Evolutionary conservation across 2,113 vertebrate species (phyloP), one percentile per base, ranked within the genome.

Genomic region (Upupa epops): DNA sequence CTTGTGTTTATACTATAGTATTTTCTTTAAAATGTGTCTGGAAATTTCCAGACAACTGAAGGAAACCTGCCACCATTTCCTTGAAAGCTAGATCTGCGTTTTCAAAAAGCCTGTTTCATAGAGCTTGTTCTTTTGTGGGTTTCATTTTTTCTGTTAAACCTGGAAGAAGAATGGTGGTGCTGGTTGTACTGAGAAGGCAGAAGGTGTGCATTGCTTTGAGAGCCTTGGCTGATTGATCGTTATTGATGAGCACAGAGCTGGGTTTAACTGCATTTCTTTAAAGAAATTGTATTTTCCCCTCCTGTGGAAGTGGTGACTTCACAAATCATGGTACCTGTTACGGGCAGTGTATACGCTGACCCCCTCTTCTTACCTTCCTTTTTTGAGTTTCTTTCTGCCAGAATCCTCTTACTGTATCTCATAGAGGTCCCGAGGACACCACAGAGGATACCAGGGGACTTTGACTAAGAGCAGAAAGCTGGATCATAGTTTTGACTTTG

Each of bases 21-120:
- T 73, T 83, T 80, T 79, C 54, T 84, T 82, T 52, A 64, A 77
- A 68, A 81, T 10, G 4, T 26, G 25, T 55, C 49, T 90, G 58
- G 65, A 92, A 87, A 59, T 84, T 69, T 95, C 78, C 71, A 81
- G 59, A 51, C 22, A 21, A 12, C 16, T 77, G 28, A 70, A 34
- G 61, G 37, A 45, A n/a, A 76, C 22, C 37, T 79, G 28, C 9
- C 40, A 21, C 3, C 0, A 7, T 64, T 72, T 65, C 75, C n/a
- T 78, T 49, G 70, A 66, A 60, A 64, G 28, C 29, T 42, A 37
- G 46, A 48, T 25, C 25, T 76, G 2, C 55, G 24, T 40, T 89
- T 94, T 83, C 56, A 76, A 59, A 40, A 72, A 65, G 13, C 24
- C 15, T 56, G 32, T 9, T 5, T 32, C 82, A 76, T 40, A 81